A percentile compares a stretch with the other conserved stretches of the same genome.
Conservation (phyloP, 2,888 invertebrate genomes). For the Eupeodes latifasciatus region DNA sequence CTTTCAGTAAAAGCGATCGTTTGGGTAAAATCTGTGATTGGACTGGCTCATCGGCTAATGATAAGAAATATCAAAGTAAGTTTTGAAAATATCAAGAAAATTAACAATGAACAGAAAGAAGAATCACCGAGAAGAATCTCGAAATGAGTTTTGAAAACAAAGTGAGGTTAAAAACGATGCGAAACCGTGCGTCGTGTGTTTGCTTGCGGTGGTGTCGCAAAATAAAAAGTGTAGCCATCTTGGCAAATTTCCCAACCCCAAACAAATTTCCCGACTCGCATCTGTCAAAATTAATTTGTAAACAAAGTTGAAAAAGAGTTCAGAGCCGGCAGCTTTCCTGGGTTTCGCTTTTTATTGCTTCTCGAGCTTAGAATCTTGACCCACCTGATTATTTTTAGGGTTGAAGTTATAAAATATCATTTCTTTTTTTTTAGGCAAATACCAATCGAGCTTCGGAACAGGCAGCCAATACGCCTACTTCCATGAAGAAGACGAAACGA, state of each 20-base stretch:
- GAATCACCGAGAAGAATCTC: background rate
- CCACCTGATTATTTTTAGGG: too few species aligned
- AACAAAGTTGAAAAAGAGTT: slow-evolving; percentile 38
- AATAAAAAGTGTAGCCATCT: slow-evolving; percentile 50
- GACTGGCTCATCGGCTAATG: slow-evolving; percentile 96
- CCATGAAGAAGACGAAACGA: slow-evolving; percentile 99
- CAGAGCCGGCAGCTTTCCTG: too few species aligned
- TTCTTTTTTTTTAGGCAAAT: slow-evolving; percentile 88
- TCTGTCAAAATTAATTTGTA: slow-evolving; percentile 35
- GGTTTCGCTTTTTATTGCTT: too few species aligned
- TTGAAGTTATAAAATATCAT: background rate
- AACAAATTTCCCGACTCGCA: slow-evolving; percentile 20
- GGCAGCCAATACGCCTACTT: slow-evolving; percentile 99
- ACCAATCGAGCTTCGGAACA: slow-evolving; percentile 95
- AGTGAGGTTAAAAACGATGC: slow-evolving; percentile 56
- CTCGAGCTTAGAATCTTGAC: too few species aligned
- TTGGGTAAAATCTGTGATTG: slow-evolving; percentile 99
- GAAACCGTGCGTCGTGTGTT: slow-evolving; percentile 52
- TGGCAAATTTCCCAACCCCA: slow-evolving; percentile 48
- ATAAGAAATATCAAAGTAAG: slow-evolving; percentile 96
- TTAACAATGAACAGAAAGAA: background rate
- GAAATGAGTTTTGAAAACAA: background rate
- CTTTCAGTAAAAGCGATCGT: slow-evolving; percentile 99
- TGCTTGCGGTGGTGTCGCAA: slow-evolving; percentile 9
- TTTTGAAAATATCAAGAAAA: slow-evolving; percentile 73